These are phyloP conservation scores for Lochmaea crataegi DNA, from an alignment of 2,888 invertebrate species.

Conservation along the genomic window DNA sequence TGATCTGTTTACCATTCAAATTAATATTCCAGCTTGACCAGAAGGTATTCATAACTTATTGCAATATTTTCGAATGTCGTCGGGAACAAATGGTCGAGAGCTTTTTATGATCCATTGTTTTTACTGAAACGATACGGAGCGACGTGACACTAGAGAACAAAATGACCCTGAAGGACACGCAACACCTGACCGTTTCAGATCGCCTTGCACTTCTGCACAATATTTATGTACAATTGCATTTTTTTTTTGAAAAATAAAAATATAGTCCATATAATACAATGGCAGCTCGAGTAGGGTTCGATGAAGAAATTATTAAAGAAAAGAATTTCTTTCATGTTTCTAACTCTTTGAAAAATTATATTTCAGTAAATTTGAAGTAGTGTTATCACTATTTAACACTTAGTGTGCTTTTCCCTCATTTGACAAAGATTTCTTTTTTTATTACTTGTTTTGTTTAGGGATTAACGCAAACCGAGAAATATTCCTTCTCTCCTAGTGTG, in stretches of 20 bases:
- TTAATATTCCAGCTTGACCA: background rate
- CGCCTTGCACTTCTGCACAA: constrained; percentile 4
- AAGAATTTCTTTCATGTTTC: too few relatives aligned
- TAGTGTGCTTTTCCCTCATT: too few relatives aligned
- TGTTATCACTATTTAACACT: too few relatives aligned
- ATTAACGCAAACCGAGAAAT: too few relatives aligned
- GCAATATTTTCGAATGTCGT: constrained; percentile 22
- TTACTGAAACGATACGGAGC: constrained; percentile 1
- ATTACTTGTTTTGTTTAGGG: too few relatives aligned
- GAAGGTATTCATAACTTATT: constrained; percentile 3
- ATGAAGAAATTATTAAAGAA: too few relatives aligned
- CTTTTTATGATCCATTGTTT: constrained; percentile 33
- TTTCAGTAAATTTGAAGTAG: too few relatives aligned
- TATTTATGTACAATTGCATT: constrained; percentile 9
- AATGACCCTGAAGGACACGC: constrained; percentile 33
- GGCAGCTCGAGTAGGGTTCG: background rate
- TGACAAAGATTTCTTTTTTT: too few relatives aligned
- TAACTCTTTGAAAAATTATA: too few relatives aligned
- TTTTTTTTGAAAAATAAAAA: constrained; percentile 3
- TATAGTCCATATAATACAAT: background rate
- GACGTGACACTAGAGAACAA: constrained; percentile 28
- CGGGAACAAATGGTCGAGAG: constrained; percentile 19
- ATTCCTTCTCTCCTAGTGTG: too few relatives aligned
- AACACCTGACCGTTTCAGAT: constrained; percentile 30
- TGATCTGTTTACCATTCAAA: background rate